Evolutionary conservation across 92 coral and sea anemone genomes (phyloP).

Genomic region (Blastomussa wellsi): DNA sequence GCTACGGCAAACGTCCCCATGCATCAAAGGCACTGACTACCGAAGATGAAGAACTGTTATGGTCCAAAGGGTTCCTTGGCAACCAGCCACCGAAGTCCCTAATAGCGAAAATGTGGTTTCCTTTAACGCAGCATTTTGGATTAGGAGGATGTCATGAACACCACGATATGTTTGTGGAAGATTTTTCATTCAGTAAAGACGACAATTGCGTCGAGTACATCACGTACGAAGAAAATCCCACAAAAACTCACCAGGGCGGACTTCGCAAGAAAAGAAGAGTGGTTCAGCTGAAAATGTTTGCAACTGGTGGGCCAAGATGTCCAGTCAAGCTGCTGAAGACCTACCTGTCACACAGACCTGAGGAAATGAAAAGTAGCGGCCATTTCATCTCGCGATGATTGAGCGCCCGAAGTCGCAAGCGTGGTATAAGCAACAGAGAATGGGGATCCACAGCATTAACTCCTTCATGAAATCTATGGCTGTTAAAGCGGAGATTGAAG

Average conservation of each 20-base stretch:
- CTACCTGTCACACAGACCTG: conserved; percentile 18
- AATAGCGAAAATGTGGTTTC: conserved; percentile 27
- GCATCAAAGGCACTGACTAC: conserved; percentile 10
- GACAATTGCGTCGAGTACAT: conserved; percentile 32
- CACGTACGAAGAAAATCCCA: conserved; percentile 34
- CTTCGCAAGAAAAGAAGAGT: conserved; percentile 17
- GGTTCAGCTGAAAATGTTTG: conserved; percentile 34
- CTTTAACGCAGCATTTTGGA: conserved; percentile 38
- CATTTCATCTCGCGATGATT: conserved; percentile 16
- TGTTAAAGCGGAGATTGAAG: neutral
- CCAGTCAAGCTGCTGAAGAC: neutral
- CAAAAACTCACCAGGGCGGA: conserved; percentile 42
- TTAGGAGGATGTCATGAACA: conserved; percentile 52
- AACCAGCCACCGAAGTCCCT: neutral
- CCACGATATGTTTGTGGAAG: conserved; percentile 36
- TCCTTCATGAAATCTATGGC: conserved; percentile 17
- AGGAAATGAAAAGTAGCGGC: conserved; percentile 33
- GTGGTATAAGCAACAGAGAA: conserved; percentile 41
- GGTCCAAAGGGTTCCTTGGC: conserved; percentile 2
- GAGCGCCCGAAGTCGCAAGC: conserved; percentile 26
- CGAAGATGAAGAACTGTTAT: conserved; percentile 23
- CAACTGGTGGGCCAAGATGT: conserved; percentile 21
- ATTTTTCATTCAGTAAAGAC: conserved; percentile 34
- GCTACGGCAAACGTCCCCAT: conserved; percentile 16
- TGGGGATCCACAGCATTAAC: conserved; percentile 42